These are phyloP conservation scores for Anoplius nigerrimus DNA, from an alignment of 2,888 invertebrate genomes.

Conservation along the genomic window DNA sequence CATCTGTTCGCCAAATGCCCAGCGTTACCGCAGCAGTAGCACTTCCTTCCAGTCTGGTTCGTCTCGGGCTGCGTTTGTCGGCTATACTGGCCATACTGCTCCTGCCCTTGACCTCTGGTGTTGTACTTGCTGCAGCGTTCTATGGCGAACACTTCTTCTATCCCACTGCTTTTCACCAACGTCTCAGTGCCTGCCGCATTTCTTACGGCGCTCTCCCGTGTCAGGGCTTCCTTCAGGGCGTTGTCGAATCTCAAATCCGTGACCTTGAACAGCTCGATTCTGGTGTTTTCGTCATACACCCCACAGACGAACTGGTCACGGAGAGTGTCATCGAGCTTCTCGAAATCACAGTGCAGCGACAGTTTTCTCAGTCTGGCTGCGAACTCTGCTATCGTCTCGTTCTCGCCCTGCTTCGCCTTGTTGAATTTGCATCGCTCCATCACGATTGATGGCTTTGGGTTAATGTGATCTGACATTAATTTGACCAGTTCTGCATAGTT, in stretches of 20 bases:
- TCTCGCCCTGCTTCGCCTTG: constrained; percentile 25
- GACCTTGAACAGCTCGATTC: constrained; percentile 22
- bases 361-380: constrained; percentile 30
- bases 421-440: constrained; percentile 43
- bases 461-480: constrained; percentile 34
- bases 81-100: not conserved
- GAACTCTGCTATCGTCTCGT: constrained; percentile 36
- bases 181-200: constrained; percentile 10
- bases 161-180: not conserved
- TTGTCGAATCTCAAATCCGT: constrained; percentile 22
- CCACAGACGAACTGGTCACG: constrained; percentile 44
- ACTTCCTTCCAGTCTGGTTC: not conserved
- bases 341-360: constrained; percentile 36
- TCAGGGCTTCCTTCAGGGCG: constrained; percentile 18
- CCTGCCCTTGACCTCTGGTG: not conserved
- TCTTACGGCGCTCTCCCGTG: constrained; percentile 24
- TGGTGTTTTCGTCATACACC: constrained; percentile 22
- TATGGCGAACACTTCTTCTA: not conserved
- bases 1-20: constrained; percentile 28
- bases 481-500: constrained; percentile 34
- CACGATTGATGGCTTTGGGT: constrained; percentile 27
- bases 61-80: constrained; percentile 11
- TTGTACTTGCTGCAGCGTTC: no score
- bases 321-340: constrained; percentile 30
- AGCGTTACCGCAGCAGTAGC: constrained; percentile 27